Base-by-base conservation (phyloP, 2,888 invertebrate genomes). In the Ormyrus rosae region DNA sequence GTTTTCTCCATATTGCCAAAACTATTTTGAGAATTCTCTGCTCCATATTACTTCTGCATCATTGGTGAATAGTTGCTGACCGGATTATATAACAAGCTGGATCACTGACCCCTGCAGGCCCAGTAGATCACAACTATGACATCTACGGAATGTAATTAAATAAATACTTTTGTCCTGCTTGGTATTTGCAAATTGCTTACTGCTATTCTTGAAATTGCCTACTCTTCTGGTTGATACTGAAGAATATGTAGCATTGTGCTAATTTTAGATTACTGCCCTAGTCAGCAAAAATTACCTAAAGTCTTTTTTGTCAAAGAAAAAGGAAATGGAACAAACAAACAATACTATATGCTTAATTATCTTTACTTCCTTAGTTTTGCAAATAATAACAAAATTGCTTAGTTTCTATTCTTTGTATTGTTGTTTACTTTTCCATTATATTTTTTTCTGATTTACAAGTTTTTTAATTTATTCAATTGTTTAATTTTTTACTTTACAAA, bases 1-100 rank as follows among this genome's bases (percentile, higher is more conserved):
- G 63, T 79, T 79, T 74, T 78, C 78, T 82, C 79, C 74, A 74
- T 77, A 77, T 80, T 82, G 73, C 81, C 72, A 75, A 84, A 87
- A 89, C 88, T 89, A 89, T 90, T 89, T 90, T 89, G 87, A 89
- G 89, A 90, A 87, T 86, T 83, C 85, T 83, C 82, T 83, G 86
- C 85, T 87, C 87, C 85, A 87, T 84, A 88, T 89, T 87, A 87
- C 86, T 86, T 84, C 87, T 86, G 86, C 86, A 83, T 83, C 79
- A 83, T 83, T 83, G 83, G 83, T 83, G 84, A 83, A 84, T 83
- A 84, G 68, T 84, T 81, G 79, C 72, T 79, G 72, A 83, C 64
- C 48, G 71, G 77, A 82, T 82, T 83, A 85, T 83, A 78, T 83
- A 85, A 85, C 84, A 85, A 82, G 72, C 61, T 83, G 83, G 83